A percentile compares a stretch with the other conserved stretches of the same genome.
phyloP scores from a whole-genome alignment of 2,797 vertebrate genomes.

The Mastacembelus armatus region DNA sequence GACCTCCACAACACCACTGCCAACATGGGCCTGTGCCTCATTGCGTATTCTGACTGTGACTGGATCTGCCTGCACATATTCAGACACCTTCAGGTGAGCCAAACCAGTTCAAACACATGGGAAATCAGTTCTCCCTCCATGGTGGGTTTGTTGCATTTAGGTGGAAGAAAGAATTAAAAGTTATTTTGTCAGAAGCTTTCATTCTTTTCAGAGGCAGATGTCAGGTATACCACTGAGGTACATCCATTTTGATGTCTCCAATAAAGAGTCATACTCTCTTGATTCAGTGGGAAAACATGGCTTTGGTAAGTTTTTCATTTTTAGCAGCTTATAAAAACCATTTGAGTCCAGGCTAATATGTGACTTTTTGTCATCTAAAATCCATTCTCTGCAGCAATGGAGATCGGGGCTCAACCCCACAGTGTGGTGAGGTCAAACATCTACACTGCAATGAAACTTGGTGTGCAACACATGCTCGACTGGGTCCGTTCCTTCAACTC shows the following conservation, averaged over 20 bases:
- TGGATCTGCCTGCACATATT: constrained; percentile 85
- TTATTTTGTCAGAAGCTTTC: too few relatives aligned
- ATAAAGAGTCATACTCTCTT: constrained; percentile 80
- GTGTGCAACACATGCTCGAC: constrained; percentile 81
- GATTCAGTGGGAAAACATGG: constrained; percentile 84
- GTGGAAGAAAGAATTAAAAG: not conserved
- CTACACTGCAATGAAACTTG: constrained; percentile 79
- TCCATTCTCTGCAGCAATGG: constrained; percentile 77
- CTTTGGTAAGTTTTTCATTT: constrained; percentile 73
- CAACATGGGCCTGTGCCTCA: constrained; percentile 86
- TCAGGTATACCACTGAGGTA: constrained; percentile 77
- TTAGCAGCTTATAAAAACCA: not conserved
- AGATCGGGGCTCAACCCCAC: constrained; percentile 89
- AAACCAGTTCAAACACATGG: not conserved
- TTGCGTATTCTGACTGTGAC: constrained; percentile 70
- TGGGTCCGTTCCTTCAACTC: constrained; percentile 88
- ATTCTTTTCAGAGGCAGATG: constrained; percentile 77
- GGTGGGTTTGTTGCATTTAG: not conserved
- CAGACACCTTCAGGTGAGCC: constrained; percentile 81
- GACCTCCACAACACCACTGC: constrained; percentile 88
- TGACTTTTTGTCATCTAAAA: not conserved
- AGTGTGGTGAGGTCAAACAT: constrained; percentile 85
- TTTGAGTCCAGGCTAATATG: not conserved
- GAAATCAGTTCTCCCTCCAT: not conserved
- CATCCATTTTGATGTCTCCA: constrained; percentile 74